A percentile compares a stretch with the other conserved stretches of the same genome.
These are phyloP conservation scores for Pomacea maculata DNA, from an alignment of 1,140 invertebrate genomes.

Conservation along the genomic window DNA sequence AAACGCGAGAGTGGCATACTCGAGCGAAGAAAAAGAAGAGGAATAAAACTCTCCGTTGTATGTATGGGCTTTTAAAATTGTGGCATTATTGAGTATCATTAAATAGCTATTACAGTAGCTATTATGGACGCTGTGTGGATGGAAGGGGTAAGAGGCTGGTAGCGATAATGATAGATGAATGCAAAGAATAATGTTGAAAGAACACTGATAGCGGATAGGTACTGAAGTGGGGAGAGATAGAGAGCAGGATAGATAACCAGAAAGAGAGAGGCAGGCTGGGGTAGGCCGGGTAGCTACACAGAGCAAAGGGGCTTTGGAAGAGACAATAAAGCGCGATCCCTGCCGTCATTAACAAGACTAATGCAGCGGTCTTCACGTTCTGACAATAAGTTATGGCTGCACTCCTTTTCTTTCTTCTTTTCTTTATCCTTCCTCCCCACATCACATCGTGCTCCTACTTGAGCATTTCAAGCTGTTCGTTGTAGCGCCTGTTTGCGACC, in stretches of 20 bases:
- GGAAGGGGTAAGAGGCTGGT: too few relatives aligned
- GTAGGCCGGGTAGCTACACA: neutral
- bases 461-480: neutral
- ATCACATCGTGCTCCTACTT: too few relatives aligned
- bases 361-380: neutral
- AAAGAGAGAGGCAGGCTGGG: neutral
- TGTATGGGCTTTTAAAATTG: too few relatives aligned
- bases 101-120: too few relatives aligned
- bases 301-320: neutral
- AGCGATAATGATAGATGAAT: neutral
- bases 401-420: neutral
- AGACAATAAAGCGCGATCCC: neutral
- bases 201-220: neutral
- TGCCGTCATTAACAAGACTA: neutral
- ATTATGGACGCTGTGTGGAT: too few relatives aligned
- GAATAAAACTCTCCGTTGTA: too few relatives aligned
- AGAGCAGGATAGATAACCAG: conserved; percentile 2
- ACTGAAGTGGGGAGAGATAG: conserved; percentile 4
- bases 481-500: neutral
- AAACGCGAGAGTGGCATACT: too few relatives aligned
- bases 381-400: too few relatives aligned
- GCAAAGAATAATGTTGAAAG: neutral
- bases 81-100: too few relatives aligned
- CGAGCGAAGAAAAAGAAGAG: too few relatives aligned
- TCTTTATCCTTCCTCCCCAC: neutral